Evolutionary conservation across 2,797 vertebrate genomes (phyloP).

Genomic region (Tiaroga cobitis): DNA sequence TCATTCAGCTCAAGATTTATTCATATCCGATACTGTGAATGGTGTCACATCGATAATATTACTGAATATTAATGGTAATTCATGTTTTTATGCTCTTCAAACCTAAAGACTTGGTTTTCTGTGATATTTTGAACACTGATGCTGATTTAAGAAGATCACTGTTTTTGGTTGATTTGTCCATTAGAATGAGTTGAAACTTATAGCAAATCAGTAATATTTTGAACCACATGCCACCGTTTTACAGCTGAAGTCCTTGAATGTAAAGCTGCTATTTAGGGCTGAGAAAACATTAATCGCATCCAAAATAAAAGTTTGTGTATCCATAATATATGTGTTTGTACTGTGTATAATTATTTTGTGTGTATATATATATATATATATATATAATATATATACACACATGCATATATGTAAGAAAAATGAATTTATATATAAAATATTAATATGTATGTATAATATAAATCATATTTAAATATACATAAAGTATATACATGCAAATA

Average conservation of each 20-base stretch:
- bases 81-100: not conserved
- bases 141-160: not conserved
- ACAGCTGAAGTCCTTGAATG: not conserved
- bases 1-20: not conserved
- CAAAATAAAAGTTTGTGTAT: no score
- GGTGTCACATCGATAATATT: not conserved
- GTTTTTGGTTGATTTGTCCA: not conserved
- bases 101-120: not conserved
- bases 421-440: no score
- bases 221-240: not conserved
- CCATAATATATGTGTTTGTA: no score
- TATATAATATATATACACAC: no score
- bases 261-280: no score
- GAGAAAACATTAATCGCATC: no score
- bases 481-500: no score
- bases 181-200: constrained; percentile 17
- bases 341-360: no score
- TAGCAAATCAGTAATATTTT: not conserved
- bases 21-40: not conserved
- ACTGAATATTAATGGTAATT: not conserved
- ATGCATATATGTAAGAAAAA: no score
- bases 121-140: not conserved
- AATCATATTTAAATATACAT: no score
- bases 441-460: no score
- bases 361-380: no score